These are phyloP conservation scores for Gambusia holbrooki DNA, from an alignment of 2,113 vertebrate genomes.

Conservation along the genomic window DNA sequence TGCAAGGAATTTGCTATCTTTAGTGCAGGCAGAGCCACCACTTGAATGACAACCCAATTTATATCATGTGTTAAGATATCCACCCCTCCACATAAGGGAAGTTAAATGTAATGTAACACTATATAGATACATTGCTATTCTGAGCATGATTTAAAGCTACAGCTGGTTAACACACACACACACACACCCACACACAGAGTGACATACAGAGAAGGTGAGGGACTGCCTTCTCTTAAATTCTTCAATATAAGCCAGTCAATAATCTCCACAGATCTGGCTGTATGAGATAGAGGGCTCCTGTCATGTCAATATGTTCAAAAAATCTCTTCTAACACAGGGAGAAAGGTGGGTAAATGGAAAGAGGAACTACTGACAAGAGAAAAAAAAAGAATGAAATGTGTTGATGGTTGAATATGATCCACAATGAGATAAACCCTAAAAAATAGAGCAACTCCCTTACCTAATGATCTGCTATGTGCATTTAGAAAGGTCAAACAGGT, in stretches of 20 bases:
- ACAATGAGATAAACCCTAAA: neutral
- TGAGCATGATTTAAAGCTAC: slow-evolving; percentile 59
- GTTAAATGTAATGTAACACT: slow-evolving; percentile 71
- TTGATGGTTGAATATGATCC: slow-evolving; percentile 5
- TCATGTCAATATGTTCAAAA: slow-evolving; percentile 49
- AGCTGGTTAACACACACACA: slow-evolving; percentile 51
- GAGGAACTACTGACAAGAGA: neutral
- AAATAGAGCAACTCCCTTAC: neutral
- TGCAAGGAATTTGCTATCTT: slow-evolving; percentile 75
- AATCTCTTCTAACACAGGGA: slow-evolving; percentile 29
- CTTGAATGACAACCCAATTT: slow-evolving; percentile 66
- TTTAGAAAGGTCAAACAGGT: neutral
- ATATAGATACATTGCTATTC: slow-evolving; percentile 65
- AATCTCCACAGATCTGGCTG: slow-evolving; percentile 6
- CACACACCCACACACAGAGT: slow-evolving; percentile 7
- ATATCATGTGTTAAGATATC: slow-evolving; percentile 73
- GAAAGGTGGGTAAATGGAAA: slow-evolving; percentile 1
- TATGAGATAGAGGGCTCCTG: slow-evolving; percentile 17
- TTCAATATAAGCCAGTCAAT: slow-evolving; percentile 37
- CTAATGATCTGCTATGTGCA: neutral
- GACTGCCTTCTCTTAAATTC: slow-evolving; percentile 40
- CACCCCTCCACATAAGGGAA: slow-evolving; percentile 54
- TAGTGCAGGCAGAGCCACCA: slow-evolving; percentile 70
- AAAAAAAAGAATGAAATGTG: neutral
- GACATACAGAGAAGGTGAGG: slow-evolving; percentile 13